Conservation (phyloP, 2,888 invertebrate species). For the Lymantria dispar region DNA sequence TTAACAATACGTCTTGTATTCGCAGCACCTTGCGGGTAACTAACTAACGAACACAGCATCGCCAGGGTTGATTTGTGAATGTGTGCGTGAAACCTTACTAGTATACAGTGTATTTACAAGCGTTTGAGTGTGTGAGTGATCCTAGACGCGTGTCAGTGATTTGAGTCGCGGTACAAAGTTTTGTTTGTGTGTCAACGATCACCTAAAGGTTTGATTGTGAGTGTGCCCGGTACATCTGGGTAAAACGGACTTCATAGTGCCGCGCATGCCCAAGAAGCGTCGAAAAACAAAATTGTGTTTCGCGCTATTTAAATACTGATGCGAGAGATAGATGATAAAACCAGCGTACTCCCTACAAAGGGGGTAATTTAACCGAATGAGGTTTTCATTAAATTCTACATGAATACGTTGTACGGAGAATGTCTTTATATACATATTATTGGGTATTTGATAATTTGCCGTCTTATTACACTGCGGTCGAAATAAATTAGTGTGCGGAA, state of each 20-base stretch:
- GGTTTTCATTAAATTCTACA: slow-evolving; percentile 33
- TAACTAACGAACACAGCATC: slow-evolving; percentile 60
- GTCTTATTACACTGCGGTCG: slow-evolving; percentile 4
- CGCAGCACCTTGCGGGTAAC: slow-evolving; percentile 38
- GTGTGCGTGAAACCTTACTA: slow-evolving; percentile 53
- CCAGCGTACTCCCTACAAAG: slow-evolving; percentile 32
- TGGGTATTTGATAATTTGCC: slow-evolving; percentile 22
- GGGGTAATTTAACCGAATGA: slow-evolving; percentile 40
- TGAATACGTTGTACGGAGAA: slow-evolving; percentile 16
- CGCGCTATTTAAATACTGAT: slow-evolving; percentile 60
- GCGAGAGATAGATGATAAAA: slow-evolving; percentile 48
- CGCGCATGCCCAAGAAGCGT: slow-evolving; percentile 56
- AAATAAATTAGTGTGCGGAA: slow-evolving; percentile 11
- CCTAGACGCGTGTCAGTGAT: slow-evolving; percentile 54
- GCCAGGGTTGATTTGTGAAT: slow-evolving; percentile 52
- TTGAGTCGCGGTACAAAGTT: slow-evolving; percentile 40
- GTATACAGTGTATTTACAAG: slow-evolving; percentile 31
- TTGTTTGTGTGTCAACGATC: slow-evolving; percentile 51
- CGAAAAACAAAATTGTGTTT: slow-evolving; percentile 58
- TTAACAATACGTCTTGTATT: slow-evolving; percentile 19
- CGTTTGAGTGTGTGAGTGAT: slow-evolving; percentile 47
- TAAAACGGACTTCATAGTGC: slow-evolving; percentile 39
- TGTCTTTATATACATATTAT: slow-evolving; percentile 30
- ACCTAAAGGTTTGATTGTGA: slow-evolving; percentile 51
- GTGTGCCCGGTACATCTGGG: slow-evolving; percentile 49